A percentile compares a stretch with the other conserved stretches of the same genome.
These are phyloP conservation scores for Sceloporus undulatus DNA, from an alignment of 2,113 vertebrate species.

Conservation along the genomic window DNA sequence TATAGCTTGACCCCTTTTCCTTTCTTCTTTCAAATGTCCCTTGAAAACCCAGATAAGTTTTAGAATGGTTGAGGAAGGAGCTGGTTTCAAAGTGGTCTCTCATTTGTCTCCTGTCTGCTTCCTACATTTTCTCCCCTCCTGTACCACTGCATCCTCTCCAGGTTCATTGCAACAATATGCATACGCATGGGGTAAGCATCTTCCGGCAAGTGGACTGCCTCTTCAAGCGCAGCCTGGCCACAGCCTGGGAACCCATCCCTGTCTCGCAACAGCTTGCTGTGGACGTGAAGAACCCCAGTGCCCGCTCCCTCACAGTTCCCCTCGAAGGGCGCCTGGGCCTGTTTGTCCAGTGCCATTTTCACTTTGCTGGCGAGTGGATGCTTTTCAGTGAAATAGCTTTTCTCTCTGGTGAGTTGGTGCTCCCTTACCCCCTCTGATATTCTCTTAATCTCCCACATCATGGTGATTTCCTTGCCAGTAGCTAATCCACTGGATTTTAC, in stretches of 20 bases:
- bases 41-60: no score
- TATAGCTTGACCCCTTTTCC: no score
- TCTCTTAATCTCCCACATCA: no score
- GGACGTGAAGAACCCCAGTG: conserved; percentile 87
- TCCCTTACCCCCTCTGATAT: background rate
- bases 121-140: background rate
- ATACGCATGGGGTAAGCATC: conserved; percentile 87
- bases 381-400: conserved; percentile 95
- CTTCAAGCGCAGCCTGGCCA: conserved; percentile 84
- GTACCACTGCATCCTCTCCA: conserved; percentile 46
- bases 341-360: conserved; percentile 89
- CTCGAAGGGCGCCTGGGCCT: conserved; percentile 79
- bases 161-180: conserved; percentile 95
- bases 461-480: no score
- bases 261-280: conserved; percentile 79
- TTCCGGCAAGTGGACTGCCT: conserved; percentile 87
- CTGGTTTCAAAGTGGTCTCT: background rate
- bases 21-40: no score
- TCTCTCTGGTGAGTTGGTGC: conserved; percentile 81
- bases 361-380: conserved; percentile 89
- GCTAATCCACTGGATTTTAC: no score
- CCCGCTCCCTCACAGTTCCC: conserved; percentile 82
- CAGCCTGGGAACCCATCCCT: conserved; percentile 82
- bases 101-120: background rate
- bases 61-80: background rate